Percentiles rank a stretch among this genome's conserved stretches.
Evolutionary conservation across 2,888 invertebrate species (phyloP).

Genomic region (Hoplodrina blanda): DNA sequence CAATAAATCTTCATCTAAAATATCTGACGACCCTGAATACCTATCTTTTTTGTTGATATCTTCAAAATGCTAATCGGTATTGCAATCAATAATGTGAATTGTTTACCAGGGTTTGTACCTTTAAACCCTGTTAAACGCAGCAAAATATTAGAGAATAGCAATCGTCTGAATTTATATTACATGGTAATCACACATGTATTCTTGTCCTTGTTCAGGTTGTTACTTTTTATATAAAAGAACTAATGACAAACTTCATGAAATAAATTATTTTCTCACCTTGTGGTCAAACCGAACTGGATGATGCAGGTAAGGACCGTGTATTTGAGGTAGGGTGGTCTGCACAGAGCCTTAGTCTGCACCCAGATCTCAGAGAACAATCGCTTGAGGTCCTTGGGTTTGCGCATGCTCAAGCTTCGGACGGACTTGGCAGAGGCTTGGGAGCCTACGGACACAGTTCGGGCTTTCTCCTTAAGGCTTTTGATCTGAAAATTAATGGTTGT

Average conservation of each 20-base stretch:
- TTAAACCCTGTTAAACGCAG: too few relatives aligned
- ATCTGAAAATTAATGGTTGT: constrained; percentile 84
- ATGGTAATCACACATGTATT: too few relatives aligned
- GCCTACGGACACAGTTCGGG: constrained; percentile 91
- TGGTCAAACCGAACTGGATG: constrained; percentile 95
- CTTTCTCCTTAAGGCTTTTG: constrained; percentile 93
- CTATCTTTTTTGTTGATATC: too few relatives aligned
- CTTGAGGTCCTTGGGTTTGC: constrained; percentile 93
- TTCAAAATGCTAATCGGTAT: too few relatives aligned
- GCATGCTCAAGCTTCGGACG: constrained; percentile 92
- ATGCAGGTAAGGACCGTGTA: constrained; percentile 94
- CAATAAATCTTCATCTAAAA: too few relatives aligned
- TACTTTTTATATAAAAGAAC: background rate
- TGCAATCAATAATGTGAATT: too few relatives aligned
- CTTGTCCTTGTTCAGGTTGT: background rate
- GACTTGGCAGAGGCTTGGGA: constrained; percentile 92
- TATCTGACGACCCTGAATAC: too few relatives aligned
- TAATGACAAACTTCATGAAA: background rate
- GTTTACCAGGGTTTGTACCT: too few relatives aligned
- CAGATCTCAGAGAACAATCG: constrained; percentile 93
- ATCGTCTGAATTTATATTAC: too few relatives aligned
- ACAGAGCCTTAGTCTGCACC: constrained; percentile 94
- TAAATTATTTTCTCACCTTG: constrained; percentile 87
- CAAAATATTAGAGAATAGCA: too few relatives aligned
- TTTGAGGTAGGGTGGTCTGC: constrained; percentile 93